Base-by-base conservation (phyloP, 2,888 invertebrate species). In the Amblyteles armatorius region DNA sequence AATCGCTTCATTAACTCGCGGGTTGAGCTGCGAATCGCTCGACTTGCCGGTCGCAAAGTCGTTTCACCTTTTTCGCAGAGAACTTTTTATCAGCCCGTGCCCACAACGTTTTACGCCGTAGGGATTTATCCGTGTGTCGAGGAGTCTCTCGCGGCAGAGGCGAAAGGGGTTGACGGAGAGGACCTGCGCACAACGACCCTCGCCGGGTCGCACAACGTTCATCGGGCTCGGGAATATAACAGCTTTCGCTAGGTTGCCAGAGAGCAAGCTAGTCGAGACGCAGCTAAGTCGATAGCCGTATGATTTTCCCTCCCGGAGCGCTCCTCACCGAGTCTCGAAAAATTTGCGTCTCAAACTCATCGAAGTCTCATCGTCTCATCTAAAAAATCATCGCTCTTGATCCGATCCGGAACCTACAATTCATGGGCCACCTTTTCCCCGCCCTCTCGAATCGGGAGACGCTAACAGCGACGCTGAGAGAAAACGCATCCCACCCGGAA, bases 141-240 rank as follows among this genome's bases (percentile, higher is more conserved):
- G n/a, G 63, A 63, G 55, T 11, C 29, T 40, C 65, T 33, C 44
- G 1, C 2, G 29, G 4, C 55, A 29, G 55, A 33, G 48, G 29
- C 29, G 55, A 57, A 65, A 57, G 78, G 84, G 83, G 73, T 73
- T 65, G 79, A 60, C 13, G 50, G 77, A 63, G 73, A 73, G 80
- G 68, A 79, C 82, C 33, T 85, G 85, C 85, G 85, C 85, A 82
- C 68, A 82, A 33, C 83, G 11, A 48, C 48, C 67, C 76, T 60
- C 29, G 72, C 60, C 40, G 26, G 4, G 22, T 26, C 67, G 40
- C 72, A 22, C 60, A 72, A 72, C 50, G 68, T 76, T 60, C 57
- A 55, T 79, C 65, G 29, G 40, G 72, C 50, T 72, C 67, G 1
- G 68, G 55, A 6, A 63, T 63, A 50, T 68, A 69, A 80, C 77